Evolutionary conservation across 2,888 invertebrate species (phyloP), one percentile per base, ranked within the genome.

Genomic region (Nomada ferruginata): DNA sequence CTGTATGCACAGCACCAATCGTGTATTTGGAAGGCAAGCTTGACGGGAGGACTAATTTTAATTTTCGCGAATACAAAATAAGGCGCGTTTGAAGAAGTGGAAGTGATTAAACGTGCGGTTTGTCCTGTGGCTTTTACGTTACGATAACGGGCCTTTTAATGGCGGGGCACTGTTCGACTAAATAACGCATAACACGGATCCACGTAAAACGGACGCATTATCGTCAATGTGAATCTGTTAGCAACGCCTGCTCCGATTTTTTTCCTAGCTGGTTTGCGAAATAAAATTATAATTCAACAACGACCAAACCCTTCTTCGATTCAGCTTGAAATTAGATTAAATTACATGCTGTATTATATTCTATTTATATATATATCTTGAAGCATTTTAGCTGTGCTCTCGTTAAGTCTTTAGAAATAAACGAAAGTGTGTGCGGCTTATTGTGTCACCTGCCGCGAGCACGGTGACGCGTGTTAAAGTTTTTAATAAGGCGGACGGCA

Each of bases 71-170:
- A 15, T 26, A 57, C 23, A 26, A 57, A 57, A 18, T 57, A 5
- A 13, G 55, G 11, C 20, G 50, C 3, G 15, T 36, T n/a, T 15
- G 20, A 9, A 2, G 29, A 65, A 13, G 0, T 7, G 13, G 9
- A 20, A 13, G 11, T n/a, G 29, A 52, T n/a, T 26, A 29, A 50
- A 65, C 47, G 0, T 13, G 13, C 60, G 60, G 29, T 36, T 29
- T 29, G 29, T 36, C 18, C 10, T 2, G n/a, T 1, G 20, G 52
- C 36, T 26, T 36, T 10, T 18, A 29, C 36, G 36, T 53, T 10
- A 3, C 36, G 26, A 60, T 42, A 68, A 68, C 29, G 74, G 2
- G 23, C 52, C n/a, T 23, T 42, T 63, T 59, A 71, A 71, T 59
- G 47, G 23, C 63, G 23, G n/a, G 7, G 36, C 36, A 26, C 7